Conservation (phyloP, 2,888 invertebrate species). For the Leuctra nigra region DNA sequence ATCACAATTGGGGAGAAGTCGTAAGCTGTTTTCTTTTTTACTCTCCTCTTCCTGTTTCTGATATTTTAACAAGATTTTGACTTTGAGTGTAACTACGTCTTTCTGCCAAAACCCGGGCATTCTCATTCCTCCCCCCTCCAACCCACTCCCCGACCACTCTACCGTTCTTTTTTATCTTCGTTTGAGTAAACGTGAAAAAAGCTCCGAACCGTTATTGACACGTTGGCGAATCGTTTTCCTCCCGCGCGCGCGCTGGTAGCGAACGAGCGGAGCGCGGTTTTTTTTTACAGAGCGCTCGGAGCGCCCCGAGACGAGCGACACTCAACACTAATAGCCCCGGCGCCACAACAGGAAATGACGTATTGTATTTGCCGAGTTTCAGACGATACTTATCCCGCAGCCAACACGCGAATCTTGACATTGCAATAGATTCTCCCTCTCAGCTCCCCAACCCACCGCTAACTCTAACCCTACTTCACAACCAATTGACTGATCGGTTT, state of each 20-base stretch:
- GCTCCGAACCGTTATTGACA: slow-evolving; percentile 6
- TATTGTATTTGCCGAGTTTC: slow-evolving; percentile 13
- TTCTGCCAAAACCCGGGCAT: slow-evolving; percentile 2
- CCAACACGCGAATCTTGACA: background rate
- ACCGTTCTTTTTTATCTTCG: background rate
- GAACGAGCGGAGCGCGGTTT: background rate
- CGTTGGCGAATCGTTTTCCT: slow-evolving; percentile 9
- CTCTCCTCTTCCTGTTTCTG: no score
- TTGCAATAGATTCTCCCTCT: no score
- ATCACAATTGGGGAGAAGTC: background rate
- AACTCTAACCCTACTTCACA: no score
- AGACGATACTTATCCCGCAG: background rate
- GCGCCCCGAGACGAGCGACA: background rate
- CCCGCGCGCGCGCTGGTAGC: background rate
- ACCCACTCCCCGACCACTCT: background rate
- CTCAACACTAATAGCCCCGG: slow-evolving; percentile 15
- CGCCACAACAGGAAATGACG: slow-evolving; percentile 16
- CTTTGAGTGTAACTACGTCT: background rate
- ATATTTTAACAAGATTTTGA: background rate
- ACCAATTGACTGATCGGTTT: no score
- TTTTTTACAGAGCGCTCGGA: background rate
- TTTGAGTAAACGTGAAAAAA: slow-evolving; percentile 15
- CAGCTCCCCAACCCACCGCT: no score
- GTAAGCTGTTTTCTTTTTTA: background rate
- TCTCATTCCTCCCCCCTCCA: background rate